Evolutionary conservation across 2,797 vertebrate species (phyloP), one percentile per base, ranked within the genome.

Genomic region (Notolabrus celidotus): DNA sequence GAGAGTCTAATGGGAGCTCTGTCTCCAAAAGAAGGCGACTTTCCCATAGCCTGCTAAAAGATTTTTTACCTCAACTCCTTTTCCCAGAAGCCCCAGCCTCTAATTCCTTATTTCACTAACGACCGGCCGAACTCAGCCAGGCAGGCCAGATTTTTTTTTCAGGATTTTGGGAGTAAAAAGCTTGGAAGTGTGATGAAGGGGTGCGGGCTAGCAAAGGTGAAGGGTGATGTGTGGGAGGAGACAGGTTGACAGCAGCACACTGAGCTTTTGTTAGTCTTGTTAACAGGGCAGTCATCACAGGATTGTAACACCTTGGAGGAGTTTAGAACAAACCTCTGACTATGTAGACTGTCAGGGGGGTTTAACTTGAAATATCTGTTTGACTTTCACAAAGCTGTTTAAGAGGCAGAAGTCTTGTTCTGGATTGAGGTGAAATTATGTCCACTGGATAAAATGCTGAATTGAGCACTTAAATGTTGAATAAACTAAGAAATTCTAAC

Each of bases 161-260:
- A 25, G 22, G 49, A 50, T 36, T 77, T 45, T 16, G 46, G 33
- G 45, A 75, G 47, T 58, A 62, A 69, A 57, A 39, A 45, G 64
- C 49, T 29, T 10, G 57, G 56, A 79, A 79, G 85, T 85, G 87
- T 68, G 71, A 85, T 33, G 63, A 29, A 52, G 56, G 60, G 73
- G 16, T 25, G 61, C 15, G 34, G 49, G 17, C 47, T 7, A 45
- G 54, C 0, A 23, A 14, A 77, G 12, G 83, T 86, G 83, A 88
- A 79, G 85, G 83, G 82, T 86, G 83, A 86, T 12, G 3, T 45
- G 80, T 77, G 87, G 77, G 79, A 71, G 89, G 83, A 73, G 85
- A 65, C 79, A 82, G 82, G 83, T 86, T 83, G 88, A 88, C 85
- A 82, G 82, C 67, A 77, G 69, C 83, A 89, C 79, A 89, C 83